These are phyloP conservation scores for Clarias magur DNA, from an alignment of 2,113 vertebrate genomes.

Conservation along the genomic window DNA sequence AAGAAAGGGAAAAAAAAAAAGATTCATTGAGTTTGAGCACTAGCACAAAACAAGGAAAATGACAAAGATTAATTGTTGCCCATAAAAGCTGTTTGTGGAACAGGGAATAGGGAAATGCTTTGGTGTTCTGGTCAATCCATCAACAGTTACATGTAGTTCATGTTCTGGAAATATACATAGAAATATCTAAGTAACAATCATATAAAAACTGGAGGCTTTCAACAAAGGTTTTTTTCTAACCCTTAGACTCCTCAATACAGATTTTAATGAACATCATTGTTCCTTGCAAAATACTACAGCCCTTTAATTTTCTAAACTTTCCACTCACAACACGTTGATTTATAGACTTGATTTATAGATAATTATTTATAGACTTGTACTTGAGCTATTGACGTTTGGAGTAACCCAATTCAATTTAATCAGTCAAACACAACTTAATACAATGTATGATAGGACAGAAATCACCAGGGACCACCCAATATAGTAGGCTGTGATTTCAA, in stretches of 20 bases:
- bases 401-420: neutral
- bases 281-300: neutral
- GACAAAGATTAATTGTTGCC: neutral
- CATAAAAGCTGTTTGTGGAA: neutral
- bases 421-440: neutral
- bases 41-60: neutral
- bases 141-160: neutral
- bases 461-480: too few relatives aligned
- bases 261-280: neutral
- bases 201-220: neutral
- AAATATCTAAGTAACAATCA: neutral
- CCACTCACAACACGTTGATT: neutral
- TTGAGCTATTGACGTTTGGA: neutral
- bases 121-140: neutral
- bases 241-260: neutral
- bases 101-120: neutral
- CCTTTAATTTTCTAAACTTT: neutral
- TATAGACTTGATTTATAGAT: neutral
- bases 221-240: neutral
- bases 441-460: too few relatives aligned
- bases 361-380: neutral
- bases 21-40: neutral
- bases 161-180: neutral
- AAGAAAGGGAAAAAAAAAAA: neutral
- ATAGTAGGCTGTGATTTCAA: neutral